Percentiles rank a stretch among this genome's conserved stretches.
Evolutionary conservation across 2,888 invertebrate genomes (phyloP).

Genomic region (Drosophila bunnanda): DNA sequence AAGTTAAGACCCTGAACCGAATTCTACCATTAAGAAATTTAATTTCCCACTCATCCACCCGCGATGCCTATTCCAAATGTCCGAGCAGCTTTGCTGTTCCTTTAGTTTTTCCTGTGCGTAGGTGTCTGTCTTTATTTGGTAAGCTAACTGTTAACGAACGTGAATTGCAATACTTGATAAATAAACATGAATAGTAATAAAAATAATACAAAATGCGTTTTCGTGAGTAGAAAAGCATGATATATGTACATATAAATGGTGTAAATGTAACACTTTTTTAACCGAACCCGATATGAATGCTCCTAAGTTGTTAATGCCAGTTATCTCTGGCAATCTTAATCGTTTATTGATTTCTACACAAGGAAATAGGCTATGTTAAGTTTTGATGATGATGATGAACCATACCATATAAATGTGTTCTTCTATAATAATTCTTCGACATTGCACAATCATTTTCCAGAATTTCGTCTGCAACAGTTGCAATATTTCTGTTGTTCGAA

Average conservation of each 20-base stretch:
- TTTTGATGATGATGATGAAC: too few relatives aligned
- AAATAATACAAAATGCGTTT: neutral
- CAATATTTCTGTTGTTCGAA: neutral
- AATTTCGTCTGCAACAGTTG: neutral
- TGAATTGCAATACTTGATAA: slow-evolving; percentile 25
- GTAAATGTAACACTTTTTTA: too few relatives aligned
- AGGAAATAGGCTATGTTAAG: too few relatives aligned
- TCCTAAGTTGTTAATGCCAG: neutral
- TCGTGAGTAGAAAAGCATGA: neutral
- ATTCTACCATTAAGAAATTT: slow-evolving; percentile 11
- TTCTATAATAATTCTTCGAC: neutral
- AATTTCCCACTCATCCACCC: slow-evolving; percentile 12
- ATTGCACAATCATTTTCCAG: neutral
- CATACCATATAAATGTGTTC: neutral
- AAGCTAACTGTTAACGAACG: slow-evolving; percentile 15
- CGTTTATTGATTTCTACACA: neutral
- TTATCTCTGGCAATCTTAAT: too few relatives aligned
- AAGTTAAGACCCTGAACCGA: slow-evolving; percentile 5
- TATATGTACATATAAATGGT: too few relatives aligned
- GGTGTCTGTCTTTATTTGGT: slow-evolving; percentile 11
- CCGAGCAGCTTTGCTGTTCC: slow-evolving; percentile 38
- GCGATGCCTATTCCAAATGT: slow-evolving; percentile 28
- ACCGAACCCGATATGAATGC: neutral
- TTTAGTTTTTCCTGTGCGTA: slow-evolving; percentile 14
- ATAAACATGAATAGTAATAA: slow-evolving; percentile 8